Percentiles rank a stretch among this genome's conserved stretches.
phyloP scores from a whole-genome alignment of 1,140 invertebrate genomes.

The Heliconius nattereri region DNA sequence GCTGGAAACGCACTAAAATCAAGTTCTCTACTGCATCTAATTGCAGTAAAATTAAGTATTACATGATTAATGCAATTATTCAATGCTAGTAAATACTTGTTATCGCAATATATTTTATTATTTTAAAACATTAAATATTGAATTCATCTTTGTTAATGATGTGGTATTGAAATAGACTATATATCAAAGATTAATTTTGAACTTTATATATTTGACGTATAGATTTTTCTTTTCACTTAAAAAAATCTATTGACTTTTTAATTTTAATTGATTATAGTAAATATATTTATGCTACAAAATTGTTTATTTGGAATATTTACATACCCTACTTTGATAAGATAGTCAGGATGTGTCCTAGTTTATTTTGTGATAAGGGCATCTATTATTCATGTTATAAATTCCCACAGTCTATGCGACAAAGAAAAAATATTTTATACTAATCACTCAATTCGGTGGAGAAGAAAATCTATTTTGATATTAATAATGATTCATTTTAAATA shows the following conservation, averaged over 20 bases:
- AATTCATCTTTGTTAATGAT: not conserved
- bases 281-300: not conserved
- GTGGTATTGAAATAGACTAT: not conserved
- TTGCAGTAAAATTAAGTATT: not conserved
- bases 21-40: no score
- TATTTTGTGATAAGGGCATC: slow-evolving; percentile 44
- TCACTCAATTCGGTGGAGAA: not conserved
- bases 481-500: no score
- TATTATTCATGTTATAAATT: slow-evolving; percentile 22
- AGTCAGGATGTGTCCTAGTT: slow-evolving; percentile 52
- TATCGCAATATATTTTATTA: not conserved
- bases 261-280: not conserved
- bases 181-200: not conserved
- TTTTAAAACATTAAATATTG: not conserved
- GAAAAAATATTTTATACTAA: not conserved
- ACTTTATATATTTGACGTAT: not conserved
- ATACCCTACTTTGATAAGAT: slow-evolving; percentile 55
- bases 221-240: not conserved
- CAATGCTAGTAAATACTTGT: not conserved
- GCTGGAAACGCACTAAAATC: not conserved
- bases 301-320: slow-evolving; percentile 34
- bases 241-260: not conserved
- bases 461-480: no score
- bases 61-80: slow-evolving; percentile 1
- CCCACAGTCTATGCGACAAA: slow-evolving; percentile 32